Evolutionary conservation across 2,113 vertebrate species (phyloP).

Genomic region (Agapornis roseicollis): DNA sequence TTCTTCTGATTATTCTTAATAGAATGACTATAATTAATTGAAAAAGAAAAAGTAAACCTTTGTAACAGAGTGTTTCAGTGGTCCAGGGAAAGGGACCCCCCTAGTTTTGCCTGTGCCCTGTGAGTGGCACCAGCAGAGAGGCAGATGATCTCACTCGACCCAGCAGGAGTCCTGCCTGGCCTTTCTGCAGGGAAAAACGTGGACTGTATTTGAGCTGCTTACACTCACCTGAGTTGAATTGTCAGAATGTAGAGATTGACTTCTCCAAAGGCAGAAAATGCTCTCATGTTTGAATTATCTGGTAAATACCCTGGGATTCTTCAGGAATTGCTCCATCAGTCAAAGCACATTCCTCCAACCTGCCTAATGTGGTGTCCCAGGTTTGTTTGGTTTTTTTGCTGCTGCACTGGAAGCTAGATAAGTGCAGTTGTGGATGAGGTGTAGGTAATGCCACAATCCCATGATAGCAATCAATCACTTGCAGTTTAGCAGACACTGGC

Average conservation of each 20-base stretch:
- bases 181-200: background rate
- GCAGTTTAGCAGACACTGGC: background rate
- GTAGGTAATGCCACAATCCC: background rate
- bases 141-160: background rate
- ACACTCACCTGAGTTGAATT: background rate
- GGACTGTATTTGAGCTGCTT: background rate
- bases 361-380: fast-evolving
- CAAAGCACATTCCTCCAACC: background rate
- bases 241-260: background rate
- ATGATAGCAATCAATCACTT: fast-evolving
- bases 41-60: background rate
- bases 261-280: background rate
- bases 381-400: background rate
- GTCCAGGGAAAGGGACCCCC: background rate
- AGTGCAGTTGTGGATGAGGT: background rate
- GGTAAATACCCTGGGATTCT: background rate
- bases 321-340: background rate
- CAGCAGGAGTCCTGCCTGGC: background rate
- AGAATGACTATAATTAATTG: background rate
- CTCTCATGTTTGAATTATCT: background rate
- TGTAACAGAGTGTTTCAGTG: background rate
- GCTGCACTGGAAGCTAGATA: background rate
- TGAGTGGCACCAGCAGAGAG: background rate
- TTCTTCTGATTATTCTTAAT: background rate
- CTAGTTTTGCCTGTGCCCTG: background rate